phyloP scores from a whole-genome alignment of 2,797 vertebrate genomes.

The Distichodus sexfasciatus region DNA sequence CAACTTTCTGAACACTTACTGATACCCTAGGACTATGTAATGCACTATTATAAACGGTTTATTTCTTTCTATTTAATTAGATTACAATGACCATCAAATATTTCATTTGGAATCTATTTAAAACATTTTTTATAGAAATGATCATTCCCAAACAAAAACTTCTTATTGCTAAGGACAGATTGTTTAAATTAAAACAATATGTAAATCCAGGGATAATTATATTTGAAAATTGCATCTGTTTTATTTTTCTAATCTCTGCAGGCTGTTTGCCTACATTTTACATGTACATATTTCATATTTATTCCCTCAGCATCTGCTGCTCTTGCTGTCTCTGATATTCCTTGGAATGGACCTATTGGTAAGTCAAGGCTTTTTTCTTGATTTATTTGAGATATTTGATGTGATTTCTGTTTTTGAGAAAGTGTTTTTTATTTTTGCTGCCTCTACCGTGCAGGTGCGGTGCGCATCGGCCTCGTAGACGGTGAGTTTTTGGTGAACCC shows the following conservation, averaged over 20 bases:
- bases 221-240: too few relatives aligned
- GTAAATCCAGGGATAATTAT: too few relatives aligned
- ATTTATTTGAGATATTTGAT: background rate
- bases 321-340: constrained; percentile 93
- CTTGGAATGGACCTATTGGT: constrained; percentile 96
- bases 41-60: background rate
- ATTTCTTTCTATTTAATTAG: background rate
- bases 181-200: too few relatives aligned
- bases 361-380: constrained; percentile 42
- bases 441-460: constrained; percentile 80
- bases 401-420: background rate
- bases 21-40: background rate
- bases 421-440: constrained; percentile 16
- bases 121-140: too few relatives aligned
- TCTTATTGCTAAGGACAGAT: too few relatives aligned
- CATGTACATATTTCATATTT: background rate
- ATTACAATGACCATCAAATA: too few relatives aligned
- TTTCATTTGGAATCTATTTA: too few relatives aligned
- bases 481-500: constrained; percentile 89
- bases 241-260: too few relatives aligned
- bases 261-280: background rate
- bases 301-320: constrained; percentile 86
- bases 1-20: background rate
- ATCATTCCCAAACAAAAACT: too few relatives aligned
- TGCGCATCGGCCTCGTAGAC: constrained; percentile 86